These are phyloP conservation scores for Aphelocoma coerulescens DNA, from an alignment of 2,113 vertebrate species.

Conservation along the genomic window DNA sequence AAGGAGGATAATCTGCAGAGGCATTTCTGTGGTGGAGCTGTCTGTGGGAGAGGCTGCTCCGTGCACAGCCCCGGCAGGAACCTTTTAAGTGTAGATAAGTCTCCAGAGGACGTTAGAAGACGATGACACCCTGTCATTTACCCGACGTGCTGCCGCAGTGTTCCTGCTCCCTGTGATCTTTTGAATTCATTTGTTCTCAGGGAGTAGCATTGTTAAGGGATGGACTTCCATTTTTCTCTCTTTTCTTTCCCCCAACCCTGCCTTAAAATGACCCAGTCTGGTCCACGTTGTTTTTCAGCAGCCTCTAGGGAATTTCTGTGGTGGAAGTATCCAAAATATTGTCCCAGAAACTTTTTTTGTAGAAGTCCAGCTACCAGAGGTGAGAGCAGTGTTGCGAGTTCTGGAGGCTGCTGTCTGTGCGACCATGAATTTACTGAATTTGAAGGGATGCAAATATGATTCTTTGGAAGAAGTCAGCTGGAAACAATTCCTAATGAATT, in stretches of 20 bases:
- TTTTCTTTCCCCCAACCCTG: neutral
- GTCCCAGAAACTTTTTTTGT: neutral
- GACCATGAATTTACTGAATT: rapidly evolving
- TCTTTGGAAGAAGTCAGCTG: neutral
- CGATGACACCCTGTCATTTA: neutral
- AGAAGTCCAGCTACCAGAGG: neutral
- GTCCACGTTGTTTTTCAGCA: neutral
- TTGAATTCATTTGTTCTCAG: neutral
- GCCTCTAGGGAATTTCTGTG: rapidly evolving
- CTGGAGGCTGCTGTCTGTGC: neutral
- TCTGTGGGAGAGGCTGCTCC: neutral
- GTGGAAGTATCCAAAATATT: neutral
- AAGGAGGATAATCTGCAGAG: neutral
- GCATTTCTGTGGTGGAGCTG: neutral
- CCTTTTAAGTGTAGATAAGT: neutral
- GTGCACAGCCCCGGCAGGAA: neutral
- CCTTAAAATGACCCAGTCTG: neutral
- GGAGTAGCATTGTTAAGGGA: neutral
- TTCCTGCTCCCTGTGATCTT: neutral
- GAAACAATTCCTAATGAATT: neutral
- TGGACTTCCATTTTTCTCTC: neutral
- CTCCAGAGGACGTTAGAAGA: neutral
- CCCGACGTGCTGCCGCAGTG: rapidly evolving
- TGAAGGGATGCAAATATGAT: neutral
- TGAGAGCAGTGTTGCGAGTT: neutral